Percentiles rank a stretch among this genome's conserved stretches.
phyloP scores from a whole-genome alignment of 2,113 vertebrate genomes.

The Ochotona princeps region DNA sequence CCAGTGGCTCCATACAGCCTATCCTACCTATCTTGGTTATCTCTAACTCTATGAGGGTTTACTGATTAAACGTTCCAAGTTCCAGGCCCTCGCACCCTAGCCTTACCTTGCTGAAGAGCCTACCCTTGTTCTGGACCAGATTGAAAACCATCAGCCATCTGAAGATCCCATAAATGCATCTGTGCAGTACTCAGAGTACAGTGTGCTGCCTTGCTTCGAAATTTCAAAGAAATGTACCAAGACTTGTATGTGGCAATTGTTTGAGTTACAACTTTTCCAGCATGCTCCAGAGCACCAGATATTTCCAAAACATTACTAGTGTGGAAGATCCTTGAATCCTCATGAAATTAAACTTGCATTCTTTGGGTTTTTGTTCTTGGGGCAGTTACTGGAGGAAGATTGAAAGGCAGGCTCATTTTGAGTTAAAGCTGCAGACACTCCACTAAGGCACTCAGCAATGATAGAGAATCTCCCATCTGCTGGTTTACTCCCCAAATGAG shows the following conservation, averaged over 20 bases:
- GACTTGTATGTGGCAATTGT: background rate
- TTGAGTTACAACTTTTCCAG: background rate
- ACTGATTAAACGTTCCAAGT: no score
- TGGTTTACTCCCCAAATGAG: no score
- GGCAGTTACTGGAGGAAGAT: background rate
- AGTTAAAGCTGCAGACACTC: background rate
- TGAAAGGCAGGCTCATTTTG: background rate
- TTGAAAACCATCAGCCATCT: background rate
- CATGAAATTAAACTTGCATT: background rate
- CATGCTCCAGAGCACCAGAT: background rate
- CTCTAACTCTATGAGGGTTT: background rate
- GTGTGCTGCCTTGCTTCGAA: background rate
- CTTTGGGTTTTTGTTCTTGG: background rate
- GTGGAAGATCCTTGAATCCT: background rate
- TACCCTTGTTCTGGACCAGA: background rate
- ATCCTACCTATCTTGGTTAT: background rate
- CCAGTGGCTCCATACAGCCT: background rate
- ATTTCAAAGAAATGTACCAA: background rate
- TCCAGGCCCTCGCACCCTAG: background rate
- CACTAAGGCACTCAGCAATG: fast-evolving
- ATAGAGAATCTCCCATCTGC: no score
- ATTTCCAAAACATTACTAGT: background rate
- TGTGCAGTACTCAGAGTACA: background rate
- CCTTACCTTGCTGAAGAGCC: background rate
- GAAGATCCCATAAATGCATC: fast-evolving